phyloP scores from a whole-genome alignment of 2,888 invertebrate species.

The Lycocerus yunnanus region DNA sequence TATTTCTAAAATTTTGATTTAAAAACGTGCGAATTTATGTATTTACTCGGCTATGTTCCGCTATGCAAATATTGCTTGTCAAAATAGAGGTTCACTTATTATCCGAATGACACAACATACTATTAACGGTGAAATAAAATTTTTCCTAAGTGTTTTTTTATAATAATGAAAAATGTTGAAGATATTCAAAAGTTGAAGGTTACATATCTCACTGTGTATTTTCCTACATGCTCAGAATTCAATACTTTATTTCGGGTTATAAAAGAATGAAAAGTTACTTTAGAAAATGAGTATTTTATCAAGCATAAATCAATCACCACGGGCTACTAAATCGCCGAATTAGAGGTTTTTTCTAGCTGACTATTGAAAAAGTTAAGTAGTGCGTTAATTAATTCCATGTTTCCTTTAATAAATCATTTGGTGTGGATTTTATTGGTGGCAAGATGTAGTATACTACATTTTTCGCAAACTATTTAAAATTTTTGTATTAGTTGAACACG shows the following conservation, averaged over 20 bases:
- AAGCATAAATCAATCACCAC: background rate
- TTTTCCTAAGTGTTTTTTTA: background rate
- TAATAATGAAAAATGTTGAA: background rate
- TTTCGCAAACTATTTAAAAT: background rate
- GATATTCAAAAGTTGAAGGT: background rate
- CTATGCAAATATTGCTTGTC: too few species aligned
- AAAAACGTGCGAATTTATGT: too few species aligned
- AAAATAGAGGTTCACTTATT: too few species aligned
- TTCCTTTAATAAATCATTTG: background rate
- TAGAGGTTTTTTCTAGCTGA: background rate
- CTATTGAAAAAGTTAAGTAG: background rate
- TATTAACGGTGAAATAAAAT: background rate
- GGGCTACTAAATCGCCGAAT: background rate
- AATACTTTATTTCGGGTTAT: background rate
- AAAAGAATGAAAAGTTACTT: background rate
- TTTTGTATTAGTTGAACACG: too few species aligned
- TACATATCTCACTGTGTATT: background rate
- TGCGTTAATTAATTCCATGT: slow-evolving; percentile 1
- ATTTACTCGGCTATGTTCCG: too few species aligned
- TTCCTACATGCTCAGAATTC: background rate
- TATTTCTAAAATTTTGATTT: too few species aligned
- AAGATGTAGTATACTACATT: background rate
- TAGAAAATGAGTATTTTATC: background rate
- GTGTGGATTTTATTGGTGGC: background rate
- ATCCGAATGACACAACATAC: too few species aligned